Evolutionary conservation across 2,797 vertebrate genomes (phyloP), one percentile per base, ranked within the genome.

Genomic region (Sebastes nivosus): DNA sequence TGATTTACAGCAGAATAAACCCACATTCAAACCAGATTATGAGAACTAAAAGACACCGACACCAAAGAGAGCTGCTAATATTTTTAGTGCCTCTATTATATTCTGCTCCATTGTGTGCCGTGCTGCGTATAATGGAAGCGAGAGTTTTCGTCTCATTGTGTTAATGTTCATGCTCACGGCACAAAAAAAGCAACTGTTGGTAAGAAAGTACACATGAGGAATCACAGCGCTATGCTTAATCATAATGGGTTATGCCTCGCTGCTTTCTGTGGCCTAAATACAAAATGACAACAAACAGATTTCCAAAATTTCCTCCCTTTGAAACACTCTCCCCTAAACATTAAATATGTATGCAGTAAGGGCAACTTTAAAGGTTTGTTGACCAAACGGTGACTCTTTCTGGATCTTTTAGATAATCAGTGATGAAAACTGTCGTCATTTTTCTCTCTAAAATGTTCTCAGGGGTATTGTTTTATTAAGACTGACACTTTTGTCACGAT

Each of bases 231-330:
- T 25, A 1, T 36, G 81, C 9, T 65, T 75, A 36, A 75, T 76
- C 81, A 32, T n/a, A 22, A 22, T 8, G 32, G 52, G 42, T 60
- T 55, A 36, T 8, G 81, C 71, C 38, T 87, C 63, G 5, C 58
- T 67, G 78, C 61, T 42, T 63, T 63, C 67, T 60, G 72, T 61
- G 60, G 75, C 83, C 69, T 65, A 38, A 83, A 81, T 77, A 74
- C 75, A 79, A 58, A 76, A 68, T 57, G 8, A 76, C 63, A 69
- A 63, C 58, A 72, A 67, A 38, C 73, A 36, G 63, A 70, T 79
- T 54, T 69, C 24, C 3, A 10, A 70, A 76, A 79, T 25, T 2
- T 30, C 14, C n/a, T 63, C 27, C 6, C 5, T 59, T 42, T 61
- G 5, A 12, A 29, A 25, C 22, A 36, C 11, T 54, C 63, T 5